Base-by-base conservation (phyloP, 2,797 vertebrate species). In the Morelia viridis region DNA sequence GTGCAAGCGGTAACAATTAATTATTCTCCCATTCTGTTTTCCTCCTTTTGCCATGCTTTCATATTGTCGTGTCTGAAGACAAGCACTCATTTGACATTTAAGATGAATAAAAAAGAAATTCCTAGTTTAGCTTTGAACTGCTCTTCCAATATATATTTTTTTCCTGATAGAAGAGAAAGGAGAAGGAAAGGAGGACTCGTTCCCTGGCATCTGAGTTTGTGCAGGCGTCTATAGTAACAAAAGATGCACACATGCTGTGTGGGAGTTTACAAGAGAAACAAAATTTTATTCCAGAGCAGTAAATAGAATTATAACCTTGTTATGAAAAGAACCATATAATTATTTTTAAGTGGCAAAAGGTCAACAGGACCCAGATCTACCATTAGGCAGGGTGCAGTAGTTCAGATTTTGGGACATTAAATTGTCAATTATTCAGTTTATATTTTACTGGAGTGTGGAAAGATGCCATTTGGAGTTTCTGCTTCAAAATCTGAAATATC, bases 1-100 rank as follows among this genome's bases (percentile, higher is more conserved):
- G 94, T 96, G 97, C 98, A 98, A 98, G 97, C 98, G 98, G 97
- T 97, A 97, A 98, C 98, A 98, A 98, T 98, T 98, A 98, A 97
- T 95, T 97, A 89, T 0, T 1, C 92, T 80, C 50, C 68, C 68
- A 83, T 76, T 90, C 84, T 87, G 68, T 90, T 95, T 93, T 0
- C 88, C 76, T 31, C 35, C 17, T 91, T 60, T 89, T 85, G 85
- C 61, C 61, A 56, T 93, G 94, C 92, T 83, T 95, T 94, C 94
- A 95, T 95, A 92, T 83, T 94, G 92, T 84, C 93, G 91, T 92
- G 92, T 94, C 95, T 93, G 0, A 92, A 9, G 93, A 95, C 94
- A 95, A 96, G 95, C 91, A 91, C 92, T 93, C 94, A 65, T 91
- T 96, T 96, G 94, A 95, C 93, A 94, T 94, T 96, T 96, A 96